Conservation (phyloP, 2,797 vertebrate genomes). For the Oreochromis grahami region DNA sequence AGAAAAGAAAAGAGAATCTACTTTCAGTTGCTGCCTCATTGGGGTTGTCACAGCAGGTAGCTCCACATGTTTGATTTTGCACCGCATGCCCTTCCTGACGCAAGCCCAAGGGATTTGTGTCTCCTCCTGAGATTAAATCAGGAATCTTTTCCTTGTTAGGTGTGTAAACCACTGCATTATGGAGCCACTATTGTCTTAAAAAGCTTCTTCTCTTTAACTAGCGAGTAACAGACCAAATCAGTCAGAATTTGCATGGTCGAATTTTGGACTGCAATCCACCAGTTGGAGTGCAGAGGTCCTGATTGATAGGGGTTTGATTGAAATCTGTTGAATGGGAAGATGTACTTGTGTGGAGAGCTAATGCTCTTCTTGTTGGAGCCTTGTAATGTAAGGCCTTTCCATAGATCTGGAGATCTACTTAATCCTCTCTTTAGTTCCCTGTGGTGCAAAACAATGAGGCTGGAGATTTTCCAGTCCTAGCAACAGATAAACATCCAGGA, state of each 20-base stretch:
- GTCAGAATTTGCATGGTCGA: not conserved
- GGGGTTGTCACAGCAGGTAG: not conserved
- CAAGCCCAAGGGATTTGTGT: not conserved
- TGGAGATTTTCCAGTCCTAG: conserved; percentile 55
- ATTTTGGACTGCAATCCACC: not conserved
- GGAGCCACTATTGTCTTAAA: not conserved
- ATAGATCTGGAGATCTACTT: conserved; percentile 61
- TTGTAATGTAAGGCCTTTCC: conserved; percentile 39
- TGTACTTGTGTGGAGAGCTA: conserved; percentile 6
- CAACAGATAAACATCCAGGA: conserved; percentile 67
- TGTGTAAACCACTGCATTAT: not conserved
- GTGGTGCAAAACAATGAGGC: conserved; percentile 49
- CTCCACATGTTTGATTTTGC: not conserved
- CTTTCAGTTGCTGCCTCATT: not conserved
- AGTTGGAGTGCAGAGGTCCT: conserved; percentile 5
- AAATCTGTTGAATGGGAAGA: conserved; percentile 12
- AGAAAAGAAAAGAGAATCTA: not conserved
- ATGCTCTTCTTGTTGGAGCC: conserved; percentile 37
- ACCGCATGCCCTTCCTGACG: not conserved
- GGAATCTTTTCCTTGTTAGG: not conserved
- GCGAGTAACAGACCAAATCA: not conserved
- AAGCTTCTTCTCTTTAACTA: not conserved
- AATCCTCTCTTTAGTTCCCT: conserved; percentile 46
- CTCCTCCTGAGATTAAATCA: not conserved
- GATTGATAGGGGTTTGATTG: conserved; percentile 21